phyloP scores from a whole-genome alignment of 2,888 invertebrate genomes.

The Phalangium opilio region DNA sequence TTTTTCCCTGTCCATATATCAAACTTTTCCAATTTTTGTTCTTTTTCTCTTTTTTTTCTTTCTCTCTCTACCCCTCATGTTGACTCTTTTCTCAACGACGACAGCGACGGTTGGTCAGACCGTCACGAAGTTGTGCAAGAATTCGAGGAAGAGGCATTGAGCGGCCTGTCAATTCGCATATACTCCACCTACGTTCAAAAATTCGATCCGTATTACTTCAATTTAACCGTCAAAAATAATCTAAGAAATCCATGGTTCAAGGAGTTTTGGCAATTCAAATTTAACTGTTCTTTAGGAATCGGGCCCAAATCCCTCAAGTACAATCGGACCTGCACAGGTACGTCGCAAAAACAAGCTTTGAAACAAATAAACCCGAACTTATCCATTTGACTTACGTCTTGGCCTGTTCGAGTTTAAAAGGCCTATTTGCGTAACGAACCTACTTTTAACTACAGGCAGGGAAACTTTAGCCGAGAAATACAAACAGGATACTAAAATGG shows the following conservation, averaged over 20 bases:
- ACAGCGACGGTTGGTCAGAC: constrained; percentile 61
- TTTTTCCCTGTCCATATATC: constrained; percentile 4
- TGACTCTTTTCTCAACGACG: constrained; percentile 4
- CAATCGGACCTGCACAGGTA: constrained; percentile 17
- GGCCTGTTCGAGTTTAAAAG: no score
- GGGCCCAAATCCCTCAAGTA: constrained; percentile 7
- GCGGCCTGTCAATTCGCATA: constrained; percentile 56
- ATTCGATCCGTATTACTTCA: constrained; percentile 52
- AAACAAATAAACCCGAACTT: no score
- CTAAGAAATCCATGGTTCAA: constrained; percentile 52
- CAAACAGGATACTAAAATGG: constrained; percentile 59
- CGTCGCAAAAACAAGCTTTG: neutral
- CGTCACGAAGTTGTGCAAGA: constrained; percentile 53
- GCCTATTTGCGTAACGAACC: no score
- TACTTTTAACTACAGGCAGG: constrained; percentile 6
- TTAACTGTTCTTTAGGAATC: constrained; percentile 40
- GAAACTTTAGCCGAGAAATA: constrained; percentile 39
- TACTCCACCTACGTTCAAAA: constrained; percentile 49
- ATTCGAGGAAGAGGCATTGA: constrained; percentile 47
- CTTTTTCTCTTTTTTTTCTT: no score
- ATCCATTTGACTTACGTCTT: no score
- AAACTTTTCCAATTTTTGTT: constrained; percentile 1
- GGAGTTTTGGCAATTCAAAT: constrained; percentile 60
- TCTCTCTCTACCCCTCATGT: no score
- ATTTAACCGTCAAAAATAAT: constrained; percentile 46